Conservation (phyloP, 2,888 invertebrate genomes). For the Leucophenga montana region DNA sequence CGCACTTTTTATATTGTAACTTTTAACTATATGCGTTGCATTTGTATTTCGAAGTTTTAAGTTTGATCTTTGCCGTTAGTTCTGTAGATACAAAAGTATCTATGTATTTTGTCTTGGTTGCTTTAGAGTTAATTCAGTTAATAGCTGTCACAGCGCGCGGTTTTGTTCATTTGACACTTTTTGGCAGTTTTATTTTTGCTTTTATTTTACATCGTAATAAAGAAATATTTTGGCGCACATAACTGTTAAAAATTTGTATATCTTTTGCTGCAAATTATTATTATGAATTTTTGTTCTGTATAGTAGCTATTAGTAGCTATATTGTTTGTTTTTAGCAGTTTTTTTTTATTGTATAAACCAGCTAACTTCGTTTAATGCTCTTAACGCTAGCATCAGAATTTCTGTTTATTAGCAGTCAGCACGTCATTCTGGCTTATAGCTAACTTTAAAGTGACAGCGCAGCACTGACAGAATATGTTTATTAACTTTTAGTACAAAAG, state of each 20-base stretch:
- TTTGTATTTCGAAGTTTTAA: too few relatives aligned
- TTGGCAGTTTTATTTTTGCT: not conserved
- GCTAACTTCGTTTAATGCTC: not conserved
- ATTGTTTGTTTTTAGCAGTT: not conserved
- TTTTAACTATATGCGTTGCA: too few relatives aligned
- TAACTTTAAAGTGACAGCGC: too few relatives aligned
- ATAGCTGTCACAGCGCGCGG: not conserved
- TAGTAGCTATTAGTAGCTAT: not conserved
- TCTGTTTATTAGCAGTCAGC: not conserved
- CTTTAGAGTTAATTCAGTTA: too few relatives aligned
- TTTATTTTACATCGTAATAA: not conserved
- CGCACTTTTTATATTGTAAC: constrained; percentile 9
- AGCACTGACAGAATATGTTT: too few relatives aligned
- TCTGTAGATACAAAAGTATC: not conserved
- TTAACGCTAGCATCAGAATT: not conserved
- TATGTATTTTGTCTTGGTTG: not conserved
- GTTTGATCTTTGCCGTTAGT: too few relatives aligned
- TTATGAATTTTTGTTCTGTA: not conserved
- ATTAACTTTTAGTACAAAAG: too few relatives aligned
- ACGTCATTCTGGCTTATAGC: not conserved
- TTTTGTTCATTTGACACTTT: constrained; percentile 3
- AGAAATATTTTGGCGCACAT: not conserved
- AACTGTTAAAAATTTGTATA: constrained; percentile 8
- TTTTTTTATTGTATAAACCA: not conserved
- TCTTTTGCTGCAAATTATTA: not conserved